Evolutionary conservation across 2,113 vertebrate species (phyloP).

Genomic region (Vulpes vulpes): DNA sequence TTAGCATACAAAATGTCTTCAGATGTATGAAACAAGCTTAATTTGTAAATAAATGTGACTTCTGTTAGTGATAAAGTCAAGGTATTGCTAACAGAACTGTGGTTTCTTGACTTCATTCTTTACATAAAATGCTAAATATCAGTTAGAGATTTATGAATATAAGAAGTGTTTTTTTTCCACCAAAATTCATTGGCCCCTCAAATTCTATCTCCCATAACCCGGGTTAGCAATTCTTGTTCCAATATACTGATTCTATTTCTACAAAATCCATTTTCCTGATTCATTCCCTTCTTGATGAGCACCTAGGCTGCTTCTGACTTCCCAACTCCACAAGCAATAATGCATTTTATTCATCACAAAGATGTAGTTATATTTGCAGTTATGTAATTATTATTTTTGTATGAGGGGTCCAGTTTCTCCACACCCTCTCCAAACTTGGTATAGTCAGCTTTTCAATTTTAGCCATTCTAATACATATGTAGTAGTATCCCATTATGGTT

Average conservation of each 20-base stretch:
- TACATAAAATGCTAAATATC: background rate
- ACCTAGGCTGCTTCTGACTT: background rate
- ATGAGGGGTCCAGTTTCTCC: background rate
- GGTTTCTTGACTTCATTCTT: background rate
- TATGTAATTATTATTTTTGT: background rate
- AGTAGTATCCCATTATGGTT: background rate
- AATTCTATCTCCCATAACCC: background rate
- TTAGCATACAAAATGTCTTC: background rate
- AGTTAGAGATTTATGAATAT: background rate
- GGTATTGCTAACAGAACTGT: background rate
- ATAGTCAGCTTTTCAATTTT: background rate
- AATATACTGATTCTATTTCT: background rate
- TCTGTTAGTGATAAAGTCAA: background rate
- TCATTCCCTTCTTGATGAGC: background rate
- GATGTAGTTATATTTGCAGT: background rate
- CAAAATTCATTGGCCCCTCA: background rate
- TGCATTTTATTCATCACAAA: background rate
- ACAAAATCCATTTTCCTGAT: background rate
- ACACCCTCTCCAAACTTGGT: background rate
- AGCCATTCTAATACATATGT: background rate
- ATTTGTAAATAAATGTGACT: background rate
- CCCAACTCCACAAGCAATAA: background rate
- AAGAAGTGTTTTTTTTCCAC: background rate
- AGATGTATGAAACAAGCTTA: background rate
- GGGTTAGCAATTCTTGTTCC: background rate